Evolutionary conservation across 2,797 vertebrate species (phyloP).

Genomic region (Corythornis leucogaster): DNA sequence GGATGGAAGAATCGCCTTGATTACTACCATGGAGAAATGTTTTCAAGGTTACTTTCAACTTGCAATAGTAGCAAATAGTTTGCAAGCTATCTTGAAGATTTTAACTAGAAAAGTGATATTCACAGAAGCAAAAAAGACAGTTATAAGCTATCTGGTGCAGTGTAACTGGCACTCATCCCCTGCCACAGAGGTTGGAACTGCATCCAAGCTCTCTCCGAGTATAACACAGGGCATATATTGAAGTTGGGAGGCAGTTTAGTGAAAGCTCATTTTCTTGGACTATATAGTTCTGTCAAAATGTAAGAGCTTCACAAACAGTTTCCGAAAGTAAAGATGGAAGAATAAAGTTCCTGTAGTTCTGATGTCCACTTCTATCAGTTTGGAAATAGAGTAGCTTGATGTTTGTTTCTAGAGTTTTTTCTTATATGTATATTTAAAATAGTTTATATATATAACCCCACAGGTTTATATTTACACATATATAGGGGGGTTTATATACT

Average conservation of each 20-base stretch:
- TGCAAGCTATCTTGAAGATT: slow-evolving; percentile 33
- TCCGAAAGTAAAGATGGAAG: neutral
- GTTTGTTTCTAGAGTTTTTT: neutral
- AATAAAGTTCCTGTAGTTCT: neutral
- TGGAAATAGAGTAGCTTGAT: neutral
- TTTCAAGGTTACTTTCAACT: slow-evolving; percentile 67
- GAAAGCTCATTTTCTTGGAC: slow-evolving; percentile 49
- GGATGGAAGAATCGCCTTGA: neutral
- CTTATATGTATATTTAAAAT: neutral
- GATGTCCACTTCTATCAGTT: neutral
- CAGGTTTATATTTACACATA: neutral
- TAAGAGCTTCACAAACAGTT: neutral
- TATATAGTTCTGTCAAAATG: slow-evolving; percentile 10
- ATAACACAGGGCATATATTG: slow-evolving; percentile 35
- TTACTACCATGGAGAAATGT: slow-evolving; percentile 4
- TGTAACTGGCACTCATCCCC: slow-evolving; percentile 25
- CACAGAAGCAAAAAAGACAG: slow-evolving; percentile 54
- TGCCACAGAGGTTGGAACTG: neutral
- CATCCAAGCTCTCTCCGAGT: neutral
- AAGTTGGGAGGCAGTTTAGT: slow-evolving; percentile 30
- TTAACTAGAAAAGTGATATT: slow-evolving; percentile 61
- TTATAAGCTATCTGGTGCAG: slow-evolving; percentile 38
- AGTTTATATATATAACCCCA: neutral
- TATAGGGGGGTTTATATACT: neutral
- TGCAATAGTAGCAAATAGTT: slow-evolving; percentile 55